Conservation (phyloP, 2,888 invertebrate species). For the Drosophila phalerata region DNA sequence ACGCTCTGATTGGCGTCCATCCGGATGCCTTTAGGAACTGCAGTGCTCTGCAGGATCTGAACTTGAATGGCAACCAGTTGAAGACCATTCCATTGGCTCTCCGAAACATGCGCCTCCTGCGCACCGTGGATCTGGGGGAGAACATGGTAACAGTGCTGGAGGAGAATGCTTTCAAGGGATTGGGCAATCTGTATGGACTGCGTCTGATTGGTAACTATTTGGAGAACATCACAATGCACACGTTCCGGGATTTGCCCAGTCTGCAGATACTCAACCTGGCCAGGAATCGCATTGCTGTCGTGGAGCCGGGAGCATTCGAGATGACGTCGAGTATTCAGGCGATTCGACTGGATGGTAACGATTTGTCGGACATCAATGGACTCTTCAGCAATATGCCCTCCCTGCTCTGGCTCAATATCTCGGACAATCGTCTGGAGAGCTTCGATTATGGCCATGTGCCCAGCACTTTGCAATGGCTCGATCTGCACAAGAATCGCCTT, state of each 20-base stretch:
- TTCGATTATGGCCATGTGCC: slow-evolving; percentile 96
- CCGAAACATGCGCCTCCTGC: slow-evolving; percentile 93
- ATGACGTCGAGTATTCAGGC: slow-evolving; percentile 93
- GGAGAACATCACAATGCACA: slow-evolving; percentile 92
- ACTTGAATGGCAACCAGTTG: slow-evolving; percentile 94
- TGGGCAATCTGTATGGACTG: slow-evolving; percentile 94
- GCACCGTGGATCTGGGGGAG: slow-evolving; percentile 96
- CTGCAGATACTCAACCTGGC: slow-evolving; percentile 95
- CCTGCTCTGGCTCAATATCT: slow-evolving; percentile 95
- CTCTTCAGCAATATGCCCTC: slow-evolving; percentile 93
- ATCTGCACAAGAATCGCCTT: slow-evolving; percentile 95
- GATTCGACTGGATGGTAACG: slow-evolving; percentile 94
- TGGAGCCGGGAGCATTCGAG: slow-evolving; percentile 93
- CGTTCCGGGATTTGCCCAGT: slow-evolving; percentile 92
- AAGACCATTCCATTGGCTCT: slow-evolving; percentile 93
- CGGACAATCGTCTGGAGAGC: slow-evolving; percentile 94
- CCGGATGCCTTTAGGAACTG: slow-evolving; percentile 96
- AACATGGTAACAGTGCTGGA: slow-evolving; percentile 94
- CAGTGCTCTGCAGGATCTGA: slow-evolving; percentile 95
- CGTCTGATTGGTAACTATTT: slow-evolving; percentile 95
- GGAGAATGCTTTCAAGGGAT: slow-evolving; percentile 92
- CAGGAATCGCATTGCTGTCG: slow-evolving; percentile 91
- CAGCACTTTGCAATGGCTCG: slow-evolving; percentile 93
- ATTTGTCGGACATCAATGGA: slow-evolving; percentile 92
- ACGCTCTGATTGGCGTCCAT: slow-evolving; percentile 93